phyloP scores from a whole-genome alignment of 2,113 vertebrate genomes.

The Dasyprocta punctata region DNA sequence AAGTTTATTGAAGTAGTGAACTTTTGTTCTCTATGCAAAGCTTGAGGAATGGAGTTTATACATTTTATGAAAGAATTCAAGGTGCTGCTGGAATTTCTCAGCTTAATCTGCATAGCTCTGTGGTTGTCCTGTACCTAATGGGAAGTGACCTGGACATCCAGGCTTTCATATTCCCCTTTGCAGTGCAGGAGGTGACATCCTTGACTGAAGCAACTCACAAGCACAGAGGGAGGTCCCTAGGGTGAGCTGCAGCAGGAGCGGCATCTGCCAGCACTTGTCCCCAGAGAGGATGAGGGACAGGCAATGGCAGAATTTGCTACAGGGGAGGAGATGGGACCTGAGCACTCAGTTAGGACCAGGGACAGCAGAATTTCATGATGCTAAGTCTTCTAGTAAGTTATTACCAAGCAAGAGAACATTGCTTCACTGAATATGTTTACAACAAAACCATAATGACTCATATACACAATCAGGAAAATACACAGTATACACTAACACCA shows the following conservation, averaged over 20 bases:
- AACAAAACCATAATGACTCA: not conserved
- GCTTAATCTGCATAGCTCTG: not conserved
- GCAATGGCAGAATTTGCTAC: not conserved
- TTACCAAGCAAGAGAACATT: not conserved
- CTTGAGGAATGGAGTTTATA: not conserved
- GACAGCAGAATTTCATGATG: not conserved
- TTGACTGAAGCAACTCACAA: not conserved
- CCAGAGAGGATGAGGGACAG: too few species aligned
- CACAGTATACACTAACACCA: not conserved
- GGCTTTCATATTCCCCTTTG: not conserved
- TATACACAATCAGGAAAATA: not conserved
- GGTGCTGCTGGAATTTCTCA: not conserved
- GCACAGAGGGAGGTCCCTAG: not conserved
- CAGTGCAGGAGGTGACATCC: accelerated
- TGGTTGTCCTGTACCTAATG: not conserved
- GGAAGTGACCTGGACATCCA: not conserved
- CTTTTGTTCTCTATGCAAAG: not conserved
- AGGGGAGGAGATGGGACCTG: not conserved
- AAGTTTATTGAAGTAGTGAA: not conserved
- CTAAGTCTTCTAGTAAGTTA: not conserved
- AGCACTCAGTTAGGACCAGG: not conserved
- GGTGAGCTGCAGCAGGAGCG: not conserved
- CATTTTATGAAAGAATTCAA: not conserved
- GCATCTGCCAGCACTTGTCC: not conserved
- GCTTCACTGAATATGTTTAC: not conserved